Evolutionary conservation across 2,113 vertebrate genomes (phyloP).

Genomic region (Scortum barcoo): DNA sequence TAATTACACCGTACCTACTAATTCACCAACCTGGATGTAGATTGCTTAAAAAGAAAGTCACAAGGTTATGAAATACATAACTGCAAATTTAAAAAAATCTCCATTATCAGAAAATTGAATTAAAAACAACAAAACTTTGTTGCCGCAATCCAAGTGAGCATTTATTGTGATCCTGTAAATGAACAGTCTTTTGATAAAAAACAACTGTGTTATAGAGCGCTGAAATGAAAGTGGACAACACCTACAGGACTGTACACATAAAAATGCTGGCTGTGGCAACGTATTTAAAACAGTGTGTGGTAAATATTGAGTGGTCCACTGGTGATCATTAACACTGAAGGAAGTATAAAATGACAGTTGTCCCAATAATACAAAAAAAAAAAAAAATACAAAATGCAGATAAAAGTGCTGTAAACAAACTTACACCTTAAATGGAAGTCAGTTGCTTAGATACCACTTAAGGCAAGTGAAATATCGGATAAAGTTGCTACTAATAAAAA

Average conservation of each 20-base stretch:
- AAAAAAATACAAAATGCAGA: constrained; percentile 67
- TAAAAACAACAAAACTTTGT: background rate
- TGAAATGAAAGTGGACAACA: constrained; percentile 53
- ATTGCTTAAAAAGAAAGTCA: background rate
- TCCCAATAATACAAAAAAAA: constrained; percentile 18
- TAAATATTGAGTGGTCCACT: constrained; percentile 42
- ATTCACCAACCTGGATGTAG: background rate
- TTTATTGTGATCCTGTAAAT: constrained; percentile 71
- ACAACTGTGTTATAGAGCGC: constrained; percentile 41
- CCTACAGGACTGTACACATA: constrained; percentile 21
- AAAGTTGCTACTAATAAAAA: constrained; percentile 67
- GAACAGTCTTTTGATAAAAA: constrained; percentile 61
- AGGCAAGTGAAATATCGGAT: constrained; percentile 62
- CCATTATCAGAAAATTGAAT: background rate
- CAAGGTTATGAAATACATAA: background rate
- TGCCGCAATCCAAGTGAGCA: constrained; percentile 28
- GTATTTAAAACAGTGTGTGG: constrained; percentile 36
- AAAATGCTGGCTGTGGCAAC: constrained; percentile 45
- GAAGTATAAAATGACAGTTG: constrained; percentile 63
- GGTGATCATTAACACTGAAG: constrained; percentile 43
- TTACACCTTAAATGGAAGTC: constrained; percentile 56
- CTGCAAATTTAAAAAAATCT: background rate
- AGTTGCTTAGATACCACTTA: constrained; percentile 55
- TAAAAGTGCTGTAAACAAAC: constrained; percentile 73
- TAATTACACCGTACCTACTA: constrained; percentile 5